These are phyloP conservation scores for Tetrax tetrax DNA, from an alignment of 2,113 vertebrate species.

Conservation along the genomic window DNA sequence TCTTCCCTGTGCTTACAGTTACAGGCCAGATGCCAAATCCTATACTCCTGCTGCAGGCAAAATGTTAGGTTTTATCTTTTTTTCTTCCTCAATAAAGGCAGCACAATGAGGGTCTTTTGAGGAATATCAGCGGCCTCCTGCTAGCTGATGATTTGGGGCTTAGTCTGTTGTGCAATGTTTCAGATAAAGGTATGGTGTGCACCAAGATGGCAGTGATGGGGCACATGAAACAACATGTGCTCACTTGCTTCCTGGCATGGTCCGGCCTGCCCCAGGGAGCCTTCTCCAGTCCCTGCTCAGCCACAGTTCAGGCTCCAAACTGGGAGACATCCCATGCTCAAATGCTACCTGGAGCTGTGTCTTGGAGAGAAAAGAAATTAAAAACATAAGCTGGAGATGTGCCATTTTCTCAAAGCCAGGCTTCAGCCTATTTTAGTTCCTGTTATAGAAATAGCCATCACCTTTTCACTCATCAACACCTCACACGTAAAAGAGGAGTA, in stretches of 20 bases:
- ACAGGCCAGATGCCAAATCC: background rate
- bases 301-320: accelerated
- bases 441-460: background rate
- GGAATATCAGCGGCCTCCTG: background rate
- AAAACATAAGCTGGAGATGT: background rate
- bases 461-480: background rate
- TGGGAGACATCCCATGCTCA: background rate
- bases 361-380: background rate
- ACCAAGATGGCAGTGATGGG: background rate
- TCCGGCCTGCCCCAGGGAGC: background rate
- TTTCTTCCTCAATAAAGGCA: background rate
- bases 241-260: background rate
- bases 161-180: background rate
- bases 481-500: background rate
- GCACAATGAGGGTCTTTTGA: background rate
- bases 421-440: background rate
- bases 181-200: background rate
- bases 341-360: background rate
- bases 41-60: background rate
- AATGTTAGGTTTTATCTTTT: background rate
- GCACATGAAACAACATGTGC: accelerated
- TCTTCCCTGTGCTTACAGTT: background rate
- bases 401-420: background rate
- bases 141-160: background rate
- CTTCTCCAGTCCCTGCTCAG: background rate